phyloP scores from a whole-genome alignment of 2,113 vertebrate genomes.

The Sander lucioperca region DNA sequence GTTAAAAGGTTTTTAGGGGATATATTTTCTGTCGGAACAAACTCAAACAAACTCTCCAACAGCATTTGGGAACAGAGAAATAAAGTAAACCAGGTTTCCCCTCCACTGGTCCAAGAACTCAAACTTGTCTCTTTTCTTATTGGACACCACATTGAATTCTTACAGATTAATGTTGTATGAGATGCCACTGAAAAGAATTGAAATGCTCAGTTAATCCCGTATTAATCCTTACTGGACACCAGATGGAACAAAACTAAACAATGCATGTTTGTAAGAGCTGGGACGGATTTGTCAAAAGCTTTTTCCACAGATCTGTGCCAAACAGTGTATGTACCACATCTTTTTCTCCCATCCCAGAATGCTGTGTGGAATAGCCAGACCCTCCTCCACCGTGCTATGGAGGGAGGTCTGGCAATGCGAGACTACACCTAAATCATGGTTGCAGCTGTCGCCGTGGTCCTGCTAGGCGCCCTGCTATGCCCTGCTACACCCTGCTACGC shows the following conservation, averaged over 20 bases:
- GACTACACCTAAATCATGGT: too few relatives aligned
- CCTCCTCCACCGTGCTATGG: too few relatives aligned
- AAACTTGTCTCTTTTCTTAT: background rate
- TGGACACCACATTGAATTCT: background rate
- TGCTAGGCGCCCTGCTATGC: too few relatives aligned
- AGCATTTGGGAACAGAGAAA: background rate
- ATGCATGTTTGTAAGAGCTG: background rate
- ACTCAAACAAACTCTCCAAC: constrained; percentile 9
- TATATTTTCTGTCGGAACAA: constrained; percentile 24
- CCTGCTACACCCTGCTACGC: too few relatives aligned
- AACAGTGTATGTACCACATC: background rate
- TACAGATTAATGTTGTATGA: constrained; percentile 9
- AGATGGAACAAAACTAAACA: constrained; percentile 40
- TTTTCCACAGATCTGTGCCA: background rate
- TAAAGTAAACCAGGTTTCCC: background rate
- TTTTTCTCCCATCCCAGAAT: too few relatives aligned
- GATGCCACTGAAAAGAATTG: background rate
- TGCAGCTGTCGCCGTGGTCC: too few relatives aligned
- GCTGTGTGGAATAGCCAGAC: too few relatives aligned
- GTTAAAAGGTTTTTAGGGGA: constrained; percentile 23
- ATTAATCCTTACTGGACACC: constrained; percentile 4
- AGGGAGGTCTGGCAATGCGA: too few relatives aligned
- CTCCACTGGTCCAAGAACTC: background rate
- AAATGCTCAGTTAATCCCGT: constrained; percentile 24
- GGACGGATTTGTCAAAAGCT: background rate